Base-by-base conservation (phyloP, 2,888 invertebrate genomes). In the Hypselothyrea guttata region DNA sequence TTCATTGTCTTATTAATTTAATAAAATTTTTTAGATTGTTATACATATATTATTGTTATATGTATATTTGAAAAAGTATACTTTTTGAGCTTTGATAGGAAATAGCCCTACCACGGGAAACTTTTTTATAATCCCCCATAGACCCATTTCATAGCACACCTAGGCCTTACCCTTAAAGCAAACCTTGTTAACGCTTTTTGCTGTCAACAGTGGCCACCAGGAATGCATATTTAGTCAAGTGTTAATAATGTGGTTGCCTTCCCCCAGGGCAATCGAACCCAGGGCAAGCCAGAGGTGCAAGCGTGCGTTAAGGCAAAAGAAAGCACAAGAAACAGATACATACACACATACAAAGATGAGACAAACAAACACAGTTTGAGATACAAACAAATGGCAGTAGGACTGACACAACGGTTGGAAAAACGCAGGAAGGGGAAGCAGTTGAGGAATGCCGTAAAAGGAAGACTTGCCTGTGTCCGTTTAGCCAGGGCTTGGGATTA, bases 171-270 rank as follows among this genome's bases (percentile, higher is more conserved):
- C 68, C 64, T 59, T 59, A 57, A 49, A 46, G 35, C 57, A 68
- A 68, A 65, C 65, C 79, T 79, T 79, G 79, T 75, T 82, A 82
- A 56, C 76, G 71, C 76, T 70, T 60, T 55, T 73, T 71, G 62
- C 74, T 64, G 76, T 69, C 65, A 65, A 75, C 75, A 57, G 60
- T 53, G 72, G 64, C 65, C 71, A 63, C 74, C 78, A 86, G 87
- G 86, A 88, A 87, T 87, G 86, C 86, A 88, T 89, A 89, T 88
- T 89, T 85, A 89, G 89, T 89, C 89, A 82, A 89, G 89, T 89
- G 89, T 89, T 89, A 89, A 88, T 89, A 89, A 89, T 88, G 83
- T 81, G 88, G 67, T 73, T 73, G 82, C 67, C 71, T 64, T 74
- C 61, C 76, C 74, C 54, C 42, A 49, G 61, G 71, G 65, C 59